A percentile compares a stretch with the other conserved stretches of the same genome.
Conservation (phyloP, 2,888 invertebrate genomes). For the Cheilosia scutellata region DNA sequence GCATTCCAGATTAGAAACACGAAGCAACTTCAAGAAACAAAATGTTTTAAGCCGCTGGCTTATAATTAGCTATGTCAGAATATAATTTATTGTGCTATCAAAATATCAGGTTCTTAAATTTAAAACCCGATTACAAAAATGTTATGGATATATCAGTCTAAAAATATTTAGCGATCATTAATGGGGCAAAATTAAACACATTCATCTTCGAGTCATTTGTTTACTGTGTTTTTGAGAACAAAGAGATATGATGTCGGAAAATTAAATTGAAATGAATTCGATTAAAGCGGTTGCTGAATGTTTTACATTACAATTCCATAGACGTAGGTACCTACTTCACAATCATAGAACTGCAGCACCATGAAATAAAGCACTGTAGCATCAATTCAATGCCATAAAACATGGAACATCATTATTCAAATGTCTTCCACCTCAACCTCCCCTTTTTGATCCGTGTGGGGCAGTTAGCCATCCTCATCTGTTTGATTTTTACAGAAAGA, state of each 20-base stretch:
- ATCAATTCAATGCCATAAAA: constrained; percentile 70
- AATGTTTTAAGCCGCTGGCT: constrained; percentile 15
- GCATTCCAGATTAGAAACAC: neutral
- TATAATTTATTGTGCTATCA: constrained; percentile 24
- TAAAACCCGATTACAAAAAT: constrained; percentile 32
- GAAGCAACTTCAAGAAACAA: constrained; percentile 9
- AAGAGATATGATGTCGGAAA: constrained; percentile 31
- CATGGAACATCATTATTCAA: constrained; percentile 72
- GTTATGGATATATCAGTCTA: constrained; percentile 29
- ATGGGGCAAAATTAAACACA: constrained; percentile 12
- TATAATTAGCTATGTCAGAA: constrained; percentile 43
- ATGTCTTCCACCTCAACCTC: constrained; percentile 64
- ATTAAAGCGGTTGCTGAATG: constrained; percentile 37
- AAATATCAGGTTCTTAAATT: constrained; percentile 33
- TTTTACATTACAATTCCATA: neutral
- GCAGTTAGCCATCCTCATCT: constrained; percentile 27
- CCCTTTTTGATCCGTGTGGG: constrained; percentile 55
- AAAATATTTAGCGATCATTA: constrained; percentile 51
- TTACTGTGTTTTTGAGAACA: neutral
- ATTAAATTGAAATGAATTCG: constrained; percentile 71
- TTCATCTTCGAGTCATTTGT: constrained; percentile 31
- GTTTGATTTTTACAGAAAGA: constrained; percentile 3
- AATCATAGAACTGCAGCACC: constrained; percentile 45
- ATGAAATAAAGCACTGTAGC: constrained; percentile 32
- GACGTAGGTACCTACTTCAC: constrained; percentile 1